Base-by-base conservation (phyloP, 1,140 invertebrate genomes). In the Drosophila littoralis region DNA sequence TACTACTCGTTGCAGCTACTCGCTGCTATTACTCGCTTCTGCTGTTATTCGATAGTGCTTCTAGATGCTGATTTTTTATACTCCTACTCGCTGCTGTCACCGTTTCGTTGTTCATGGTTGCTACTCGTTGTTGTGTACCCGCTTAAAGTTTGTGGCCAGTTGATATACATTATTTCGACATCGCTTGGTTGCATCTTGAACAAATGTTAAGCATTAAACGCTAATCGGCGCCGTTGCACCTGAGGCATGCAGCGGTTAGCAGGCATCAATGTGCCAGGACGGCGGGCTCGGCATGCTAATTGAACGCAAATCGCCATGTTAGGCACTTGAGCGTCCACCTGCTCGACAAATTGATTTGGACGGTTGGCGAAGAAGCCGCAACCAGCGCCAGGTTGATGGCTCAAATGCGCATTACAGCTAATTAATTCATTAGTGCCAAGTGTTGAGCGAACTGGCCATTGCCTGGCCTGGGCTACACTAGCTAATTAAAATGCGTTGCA, bases 301-400 rank as follows among this genome's bases (percentile, higher is more conserved):
- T 86, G 85, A 81, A 78, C 75, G 61, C 75, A 86, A 85, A 85
- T 85, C 70, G 75, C 75, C 61, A 59, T 79, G 63, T 76, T 79
- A 64, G 72, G 48, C 73, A 71, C 55, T 57, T 75, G 72, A 42
- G 55, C 28, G 48, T 42, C 32, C 68, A 45, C 13, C 58, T 74
- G 48, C 59, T 54, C 69, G 63, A 58, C 73, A 77, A 83, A 83
- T 83, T 83, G 77, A 84, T 84, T 84, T 69, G 57, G 65, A 46
- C 79, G 73, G 59, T 67, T 46, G 40, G 10, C n/a, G 35, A 7
- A 17, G 58, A 7, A 42, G 57, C 57, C 10, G 59, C 33, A 36
- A 32, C 67, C 40, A 46, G 50, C 17, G 42, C 58, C 28, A 40
- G 22, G 58, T 33, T 35, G 60, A n/a, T 42, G 75, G 35, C 40